Evolutionary conservation across 2,797 vertebrate genomes (phyloP).

Genomic region (Girardinus metallicus): DNA sequence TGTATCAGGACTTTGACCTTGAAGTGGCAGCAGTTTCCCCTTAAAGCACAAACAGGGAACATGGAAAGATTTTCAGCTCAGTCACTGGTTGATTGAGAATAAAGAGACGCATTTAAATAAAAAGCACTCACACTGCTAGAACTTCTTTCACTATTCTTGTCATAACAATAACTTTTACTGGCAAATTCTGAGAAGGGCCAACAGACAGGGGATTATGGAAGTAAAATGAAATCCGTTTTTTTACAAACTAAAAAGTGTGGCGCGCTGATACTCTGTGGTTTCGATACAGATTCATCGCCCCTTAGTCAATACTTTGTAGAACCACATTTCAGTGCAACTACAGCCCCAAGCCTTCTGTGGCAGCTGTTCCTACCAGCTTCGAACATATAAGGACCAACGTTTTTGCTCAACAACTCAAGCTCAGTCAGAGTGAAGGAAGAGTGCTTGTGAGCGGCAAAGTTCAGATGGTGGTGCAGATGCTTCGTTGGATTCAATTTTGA

Average conservation of each 20-base stretch:
- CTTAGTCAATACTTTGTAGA: background rate
- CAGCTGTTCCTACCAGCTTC: background rate
- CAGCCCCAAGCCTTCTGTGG: background rate
- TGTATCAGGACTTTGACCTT: conserved; percentile 39
- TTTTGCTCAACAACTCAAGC: background rate
- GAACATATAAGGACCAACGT: background rate
- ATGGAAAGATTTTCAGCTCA: conserved; percentile 5
- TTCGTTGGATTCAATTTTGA: background rate
- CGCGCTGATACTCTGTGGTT: background rate
- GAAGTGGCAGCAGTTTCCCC: conserved; percentile 19
- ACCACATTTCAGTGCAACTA: background rate
- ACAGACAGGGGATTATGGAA: background rate
- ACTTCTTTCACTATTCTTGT: background rate
- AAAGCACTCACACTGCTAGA: background rate
- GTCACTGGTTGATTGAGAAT: conserved; percentile 2
- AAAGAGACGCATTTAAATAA: background rate
- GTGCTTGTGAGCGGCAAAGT: no score
- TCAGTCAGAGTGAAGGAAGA: background rate
- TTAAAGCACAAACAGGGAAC: conserved; percentile 20
- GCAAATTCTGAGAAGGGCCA: background rate
- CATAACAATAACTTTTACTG: background rate
- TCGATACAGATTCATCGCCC: background rate
- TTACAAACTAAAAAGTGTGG: background rate
- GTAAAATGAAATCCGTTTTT: background rate
- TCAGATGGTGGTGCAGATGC: background rate